phyloP scores from a whole-genome alignment of 2,113 vertebrate species.

The Orientallactaga bullata region DNA sequence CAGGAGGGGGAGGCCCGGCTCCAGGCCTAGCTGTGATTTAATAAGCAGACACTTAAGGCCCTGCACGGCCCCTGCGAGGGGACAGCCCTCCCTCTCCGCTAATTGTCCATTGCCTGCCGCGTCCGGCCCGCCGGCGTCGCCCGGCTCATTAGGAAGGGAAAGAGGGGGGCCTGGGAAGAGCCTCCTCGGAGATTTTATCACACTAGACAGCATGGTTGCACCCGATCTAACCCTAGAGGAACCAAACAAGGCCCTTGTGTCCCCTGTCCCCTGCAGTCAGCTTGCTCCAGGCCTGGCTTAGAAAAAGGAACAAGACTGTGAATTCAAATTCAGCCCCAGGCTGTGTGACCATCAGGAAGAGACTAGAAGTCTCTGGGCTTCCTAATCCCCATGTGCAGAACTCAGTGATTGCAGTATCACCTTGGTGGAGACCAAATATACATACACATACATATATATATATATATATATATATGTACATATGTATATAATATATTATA shows the following conservation, averaged over 20 bases:
- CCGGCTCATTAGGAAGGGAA: constrained; percentile 78
- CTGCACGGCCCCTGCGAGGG: constrained; percentile 60
- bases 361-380: background rate
- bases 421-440: too few relatives aligned
- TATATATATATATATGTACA: too few relatives aligned
- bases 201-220: constrained; percentile 61
- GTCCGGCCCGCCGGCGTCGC: constrained; percentile 79
- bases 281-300: background rate
- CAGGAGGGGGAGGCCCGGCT: constrained; percentile 57
- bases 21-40: constrained; percentile 78
- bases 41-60: constrained; percentile 82
- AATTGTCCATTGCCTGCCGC: constrained; percentile 81
- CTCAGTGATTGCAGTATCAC: accelerated
- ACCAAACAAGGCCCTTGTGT: constrained; percentile 45
- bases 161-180: constrained; percentile 70
- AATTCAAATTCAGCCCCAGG: background rate
- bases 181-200: constrained; percentile 77
- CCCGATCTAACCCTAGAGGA: background rate
- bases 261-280: background rate
- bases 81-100: constrained; percentile 73
- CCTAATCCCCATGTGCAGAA: background rate
- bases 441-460: too few relatives aligned
- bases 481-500: too few relatives aligned
- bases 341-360: background rate
- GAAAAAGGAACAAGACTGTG: background rate